These are phyloP conservation scores for Dipodomys ordii DNA, from an alignment of 2,113 vertebrate species.

Conservation along the genomic window DNA sequence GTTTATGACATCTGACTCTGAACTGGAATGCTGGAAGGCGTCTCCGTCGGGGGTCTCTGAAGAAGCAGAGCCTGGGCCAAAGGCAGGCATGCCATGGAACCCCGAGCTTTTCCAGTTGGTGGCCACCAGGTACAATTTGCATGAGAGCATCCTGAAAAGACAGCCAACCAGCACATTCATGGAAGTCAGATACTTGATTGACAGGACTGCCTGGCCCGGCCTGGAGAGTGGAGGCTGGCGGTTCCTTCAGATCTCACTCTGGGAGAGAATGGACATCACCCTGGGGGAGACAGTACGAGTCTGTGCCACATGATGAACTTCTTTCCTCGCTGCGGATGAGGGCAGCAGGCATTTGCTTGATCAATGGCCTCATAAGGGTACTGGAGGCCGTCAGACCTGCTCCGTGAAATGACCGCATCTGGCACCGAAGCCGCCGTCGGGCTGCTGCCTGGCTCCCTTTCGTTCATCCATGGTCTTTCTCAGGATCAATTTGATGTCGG, in stretches of 20 bases:
- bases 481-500: not conserved
- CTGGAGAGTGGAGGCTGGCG: not conserved
- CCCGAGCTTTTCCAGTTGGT: not conserved
- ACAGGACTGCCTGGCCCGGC: too few species aligned
- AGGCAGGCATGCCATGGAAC: not conserved
- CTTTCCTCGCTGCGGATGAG: not conserved
- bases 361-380: not conserved
- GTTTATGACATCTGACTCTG: not conserved
- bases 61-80: not conserved
- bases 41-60: not conserved
- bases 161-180: not conserved
- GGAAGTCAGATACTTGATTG: not conserved
- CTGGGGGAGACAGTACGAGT: not conserved
- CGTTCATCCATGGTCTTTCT: not conserved
- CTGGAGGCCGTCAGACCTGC: conserved; percentile 29
- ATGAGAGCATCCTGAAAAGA: not conserved
- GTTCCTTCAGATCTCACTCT: not conserved
- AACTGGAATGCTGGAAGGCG: not conserved
- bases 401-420: conserved; percentile 25
- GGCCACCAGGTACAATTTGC: not conserved
- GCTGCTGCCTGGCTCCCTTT: not conserved
- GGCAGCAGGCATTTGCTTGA: conserved; percentile 4
- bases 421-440: not conserved
- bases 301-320: not conserved
- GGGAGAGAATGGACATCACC: not conserved